Evolutionary conservation across 2,113 vertebrate species (phyloP), one percentile per base, ranked within the genome.

Genomic region (Morone chrysops): DNA sequence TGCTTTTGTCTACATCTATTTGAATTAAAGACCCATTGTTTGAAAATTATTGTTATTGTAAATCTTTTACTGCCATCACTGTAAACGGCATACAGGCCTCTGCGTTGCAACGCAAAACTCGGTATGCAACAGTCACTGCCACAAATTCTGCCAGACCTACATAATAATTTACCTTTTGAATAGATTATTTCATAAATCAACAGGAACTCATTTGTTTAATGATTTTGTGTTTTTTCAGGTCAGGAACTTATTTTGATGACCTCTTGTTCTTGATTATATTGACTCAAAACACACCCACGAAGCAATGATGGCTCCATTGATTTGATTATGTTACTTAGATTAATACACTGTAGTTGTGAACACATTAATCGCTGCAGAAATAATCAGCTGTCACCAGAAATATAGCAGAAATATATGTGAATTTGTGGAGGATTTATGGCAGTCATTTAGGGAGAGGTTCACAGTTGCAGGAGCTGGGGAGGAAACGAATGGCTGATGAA

Each of bases 391-490:
- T 89, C 85, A 78, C 14, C 71, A 56, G 69, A 72, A 84, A 82
- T 87, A 79, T 84, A 88, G 74, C 84, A 90, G 78, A 83, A 82
- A 76, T 83, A 31, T 68, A 72, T 90, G 87, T 89, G 84, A 71
- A 86, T 87, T 87, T 84, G 74, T 57, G 75, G 62, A 90, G 87
- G 90, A 92, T 93, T 94, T 90, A 93, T 93, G 70, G 86, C 80
- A 56, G 59, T 91, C 86, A 87, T 94, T 92, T 92, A 91, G 57
- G 51, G 51, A 5, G 83, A 87, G 87, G 82, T 90, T 83, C 90
- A 86, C 83, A 82, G 90, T 89, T 74, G 85, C 75, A 63, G 75
- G 72, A 87, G 75, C 83, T 1, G 81, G 36, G 17, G 78, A 85
- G 83, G 83, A 73, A 91, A 83, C 56, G 68, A 81, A 80, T 18